Conservation (phyloP, 2,888 invertebrate species). For the Xanthia icteritia region DNA sequence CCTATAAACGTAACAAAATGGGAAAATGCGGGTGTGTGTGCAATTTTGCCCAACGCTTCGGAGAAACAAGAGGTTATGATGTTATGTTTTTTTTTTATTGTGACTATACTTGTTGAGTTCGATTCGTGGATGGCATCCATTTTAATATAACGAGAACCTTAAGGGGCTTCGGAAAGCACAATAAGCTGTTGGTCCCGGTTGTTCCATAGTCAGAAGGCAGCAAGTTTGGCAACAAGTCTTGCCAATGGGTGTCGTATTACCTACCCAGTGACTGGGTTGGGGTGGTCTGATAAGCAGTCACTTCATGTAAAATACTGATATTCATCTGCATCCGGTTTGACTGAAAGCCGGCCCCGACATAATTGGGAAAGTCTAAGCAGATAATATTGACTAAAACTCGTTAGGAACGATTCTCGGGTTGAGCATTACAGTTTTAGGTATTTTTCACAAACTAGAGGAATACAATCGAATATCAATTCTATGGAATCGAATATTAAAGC, state of each 20-base stretch:
- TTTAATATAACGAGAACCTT: background rate
- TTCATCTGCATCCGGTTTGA: background rate
- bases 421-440: background rate
- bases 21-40: too few species aligned
- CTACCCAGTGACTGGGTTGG: background rate
- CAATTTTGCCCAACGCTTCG: too few species aligned
- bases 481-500: background rate
- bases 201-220: background rate
- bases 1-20: background rate
- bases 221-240: background rate
- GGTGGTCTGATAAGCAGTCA: background rate
- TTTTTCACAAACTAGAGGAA: background rate
- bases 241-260: background rate
- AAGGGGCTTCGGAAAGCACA: background rate
- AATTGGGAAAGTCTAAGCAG: background rate
- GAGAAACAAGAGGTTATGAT: too few species aligned
- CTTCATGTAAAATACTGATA: background rate
- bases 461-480: background rate
- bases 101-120: background rate
- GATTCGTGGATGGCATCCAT: background rate
- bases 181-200: background rate
- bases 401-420: too few species aligned
- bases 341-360: background rate
- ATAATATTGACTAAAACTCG: background rate
- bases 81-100: too few species aligned